A percentile compares a stretch with the other conserved stretches of the same genome.
phyloP scores from a whole-genome alignment of 2,797 vertebrate species.

The Decapterus maruadsi region DNA sequence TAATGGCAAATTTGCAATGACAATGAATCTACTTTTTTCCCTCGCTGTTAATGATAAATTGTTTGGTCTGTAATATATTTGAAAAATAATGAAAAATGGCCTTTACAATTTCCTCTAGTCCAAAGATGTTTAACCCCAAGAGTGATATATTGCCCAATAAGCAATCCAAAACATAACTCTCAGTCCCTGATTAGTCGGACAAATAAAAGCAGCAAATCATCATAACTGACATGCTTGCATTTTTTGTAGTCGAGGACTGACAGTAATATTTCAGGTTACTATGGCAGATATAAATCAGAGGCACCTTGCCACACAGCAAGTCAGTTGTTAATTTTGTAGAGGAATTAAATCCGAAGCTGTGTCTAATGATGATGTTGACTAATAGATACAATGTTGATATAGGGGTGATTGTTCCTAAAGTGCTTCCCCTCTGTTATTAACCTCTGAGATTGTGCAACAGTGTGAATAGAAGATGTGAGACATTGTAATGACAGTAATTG shows the following conservation, averaged over 20 bases:
- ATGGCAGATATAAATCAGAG: conserved; percentile 15
- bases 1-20: neutral
- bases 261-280: neutral
- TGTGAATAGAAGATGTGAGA: conserved; percentile 59
- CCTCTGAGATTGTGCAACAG: conserved; percentile 55
- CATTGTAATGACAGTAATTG: conserved; percentile 75
- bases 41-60: neutral
- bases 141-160: neutral
- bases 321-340: neutral
- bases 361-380: conserved; percentile 27
- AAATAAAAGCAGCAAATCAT: neutral
- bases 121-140: neutral
- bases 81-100: neutral
- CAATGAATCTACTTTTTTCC: neutral
- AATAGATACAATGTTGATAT: conserved; percentile 34
- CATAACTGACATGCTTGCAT: neutral
- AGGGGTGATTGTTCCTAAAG: conserved; percentile 47
- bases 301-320: neutral
- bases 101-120: neutral
- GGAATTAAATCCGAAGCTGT: conserved; percentile 28
- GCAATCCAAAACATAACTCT: neutral
- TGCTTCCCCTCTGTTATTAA: conserved; percentile 58
- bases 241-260: neutral
- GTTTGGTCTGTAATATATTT: neutral
- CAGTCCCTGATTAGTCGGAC: neutral